Evolutionary conservation across 1,140 invertebrate species (phyloP).

Genomic region (Tetragnatha versicolor): DNA sequence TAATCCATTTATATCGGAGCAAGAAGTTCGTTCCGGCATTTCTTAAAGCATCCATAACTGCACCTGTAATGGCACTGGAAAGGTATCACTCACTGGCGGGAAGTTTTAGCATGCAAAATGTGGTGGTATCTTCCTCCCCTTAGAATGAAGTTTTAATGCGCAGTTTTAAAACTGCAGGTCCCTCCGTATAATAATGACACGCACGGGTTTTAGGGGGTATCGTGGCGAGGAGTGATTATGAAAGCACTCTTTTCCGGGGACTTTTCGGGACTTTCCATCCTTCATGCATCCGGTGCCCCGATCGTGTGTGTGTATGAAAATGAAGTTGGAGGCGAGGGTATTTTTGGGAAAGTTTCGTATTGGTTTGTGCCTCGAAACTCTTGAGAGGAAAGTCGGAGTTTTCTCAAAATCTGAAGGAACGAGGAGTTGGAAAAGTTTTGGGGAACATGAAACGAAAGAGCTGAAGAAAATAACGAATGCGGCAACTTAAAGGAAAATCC

Average conservation of each 20-base stretch:
- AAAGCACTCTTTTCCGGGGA: neutral
- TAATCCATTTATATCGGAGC: constrained; percentile 49
- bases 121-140: neutral
- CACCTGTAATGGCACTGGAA: constrained; percentile 18
- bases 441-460: too few relatives aligned
- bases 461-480: too few relatives aligned
- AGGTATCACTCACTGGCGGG: constrained; percentile 29
- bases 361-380: too few relatives aligned
- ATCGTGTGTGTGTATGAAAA: too few relatives aligned
- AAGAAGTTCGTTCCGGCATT: neutral
- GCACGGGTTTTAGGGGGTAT: neutral
- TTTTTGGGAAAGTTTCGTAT: too few relatives aligned
- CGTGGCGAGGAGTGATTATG: constrained; percentile 15
- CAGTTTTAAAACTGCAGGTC: neutral
- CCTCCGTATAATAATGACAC: constrained; percentile 19
- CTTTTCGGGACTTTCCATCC: neutral
- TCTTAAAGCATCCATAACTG: constrained; percentile 27
- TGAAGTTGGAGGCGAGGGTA: too few relatives aligned
- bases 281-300: neutral
- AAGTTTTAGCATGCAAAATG: constrained; percentile 8
- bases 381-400: too few relatives aligned
- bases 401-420: too few relatives aligned
- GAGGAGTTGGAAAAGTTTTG: too few relatives aligned
- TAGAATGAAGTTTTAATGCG: constrained; percentile 43
- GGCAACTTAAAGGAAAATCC: too few relatives aligned